Conservation (phyloP, 2,888 invertebrate species). For the Tribolium freemani region DNA sequence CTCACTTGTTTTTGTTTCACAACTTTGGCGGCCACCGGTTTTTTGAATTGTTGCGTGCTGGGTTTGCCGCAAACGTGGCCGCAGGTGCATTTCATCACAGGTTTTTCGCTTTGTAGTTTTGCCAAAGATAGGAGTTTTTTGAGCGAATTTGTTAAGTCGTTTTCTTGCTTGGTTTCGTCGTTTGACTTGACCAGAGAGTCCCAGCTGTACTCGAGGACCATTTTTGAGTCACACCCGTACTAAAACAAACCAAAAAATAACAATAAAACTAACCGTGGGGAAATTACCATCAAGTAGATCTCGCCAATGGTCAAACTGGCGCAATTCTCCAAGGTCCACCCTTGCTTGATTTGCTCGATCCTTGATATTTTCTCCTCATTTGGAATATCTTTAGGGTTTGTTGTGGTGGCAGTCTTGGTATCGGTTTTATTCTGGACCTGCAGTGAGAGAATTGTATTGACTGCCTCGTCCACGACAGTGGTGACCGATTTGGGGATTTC, state of each 20-base stretch:
- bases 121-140: constrained; percentile 72
- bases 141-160: constrained; percentile 64
- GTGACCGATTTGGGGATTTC: constrained; percentile 37
- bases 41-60: constrained; percentile 49
- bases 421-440: constrained; percentile 64
- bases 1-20: constrained; percentile 24
- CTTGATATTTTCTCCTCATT: constrained; percentile 45
- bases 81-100: constrained; percentile 70
- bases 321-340: constrained; percentile 85
- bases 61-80: constrained; percentile 70
- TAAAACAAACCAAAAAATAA: constrained; percentile 54
- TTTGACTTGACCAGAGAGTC: constrained; percentile 61
- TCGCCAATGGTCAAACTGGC: constrained; percentile 90
- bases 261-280: background rate
- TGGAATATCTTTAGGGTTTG: constrained; percentile 28
- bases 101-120: constrained; percentile 66
- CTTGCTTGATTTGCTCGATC: constrained; percentile 71
- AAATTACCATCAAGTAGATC: constrained; percentile 86
- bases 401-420: constrained; percentile 33
- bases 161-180: constrained; percentile 44
- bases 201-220: constrained; percentile 87
- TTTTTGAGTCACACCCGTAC: constrained; percentile 82
- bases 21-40: constrained; percentile 27
- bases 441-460: constrained; percentile 61
- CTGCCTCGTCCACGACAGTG: constrained; percentile 59